phyloP scores from a whole-genome alignment of 2,113 vertebrate species.

The Aspiorhynchus laticeps region DNA sequence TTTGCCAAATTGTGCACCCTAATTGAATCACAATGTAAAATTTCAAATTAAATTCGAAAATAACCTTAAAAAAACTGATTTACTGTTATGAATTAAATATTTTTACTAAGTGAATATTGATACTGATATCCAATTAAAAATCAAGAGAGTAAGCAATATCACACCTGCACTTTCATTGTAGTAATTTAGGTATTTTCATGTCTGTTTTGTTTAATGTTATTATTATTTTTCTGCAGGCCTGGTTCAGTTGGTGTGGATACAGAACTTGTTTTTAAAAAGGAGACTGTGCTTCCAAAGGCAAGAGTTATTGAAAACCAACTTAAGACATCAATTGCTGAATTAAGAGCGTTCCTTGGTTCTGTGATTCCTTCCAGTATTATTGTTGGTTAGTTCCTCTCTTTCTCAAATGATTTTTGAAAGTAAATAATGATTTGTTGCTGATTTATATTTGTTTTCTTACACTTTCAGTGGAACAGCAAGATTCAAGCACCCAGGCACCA shows the following conservation, averaged over 20 bases:
- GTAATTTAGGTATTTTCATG: too few relatives aligned
- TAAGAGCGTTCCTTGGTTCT: neutral
- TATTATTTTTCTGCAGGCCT: neutral
- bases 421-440: neutral
- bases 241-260: too few relatives aligned
- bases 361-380: neutral
- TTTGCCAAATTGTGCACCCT: too few relatives aligned
- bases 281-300: slow-evolving; percentile 11
- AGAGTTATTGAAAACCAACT: neutral
- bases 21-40: too few relatives aligned
- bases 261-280: slow-evolving; percentile 20
- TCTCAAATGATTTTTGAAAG: neutral
- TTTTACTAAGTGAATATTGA: too few relatives aligned
- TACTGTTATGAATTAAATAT: too few relatives aligned
- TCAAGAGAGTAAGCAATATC: too few relatives aligned
- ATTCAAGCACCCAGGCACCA: neutral
- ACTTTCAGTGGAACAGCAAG: neutral
- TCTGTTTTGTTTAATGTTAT: neutral
- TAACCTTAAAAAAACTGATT: too few relatives aligned
- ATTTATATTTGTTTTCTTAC: neutral
- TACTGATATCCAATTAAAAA: too few relatives aligned
- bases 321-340: neutral
- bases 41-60: too few relatives aligned
- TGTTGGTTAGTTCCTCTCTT: neutral
- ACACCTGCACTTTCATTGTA: too few relatives aligned